Evolutionary conservation across 2,888 invertebrate species (phyloP).

Genomic region (Ganaspis brasiliensis): DNA sequence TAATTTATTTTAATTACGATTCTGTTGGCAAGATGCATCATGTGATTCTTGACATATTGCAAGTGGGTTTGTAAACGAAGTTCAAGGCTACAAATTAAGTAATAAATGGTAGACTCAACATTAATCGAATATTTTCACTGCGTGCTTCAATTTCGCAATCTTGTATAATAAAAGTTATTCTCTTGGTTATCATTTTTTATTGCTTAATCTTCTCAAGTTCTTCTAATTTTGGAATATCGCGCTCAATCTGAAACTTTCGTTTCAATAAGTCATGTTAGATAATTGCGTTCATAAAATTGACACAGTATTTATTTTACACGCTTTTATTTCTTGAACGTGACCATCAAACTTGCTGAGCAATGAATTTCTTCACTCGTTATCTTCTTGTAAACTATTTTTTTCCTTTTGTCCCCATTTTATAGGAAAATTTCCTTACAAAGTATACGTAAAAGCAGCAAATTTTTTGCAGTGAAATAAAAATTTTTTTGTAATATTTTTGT

Average conservation of each 20-base stretch:
- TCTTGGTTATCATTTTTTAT: neutral
- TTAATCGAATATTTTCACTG: conserved; percentile 17
- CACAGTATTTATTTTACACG: too few relatives aligned
- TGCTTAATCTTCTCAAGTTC: neutral
- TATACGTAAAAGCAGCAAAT: too few relatives aligned
- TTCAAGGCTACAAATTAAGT: conserved; percentile 33
- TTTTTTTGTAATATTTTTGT: too few relatives aligned
- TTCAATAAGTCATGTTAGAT: neutral
- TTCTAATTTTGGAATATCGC: neutral
- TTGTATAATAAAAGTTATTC: neutral
- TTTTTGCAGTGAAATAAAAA: too few relatives aligned
- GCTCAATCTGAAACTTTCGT: neutral
- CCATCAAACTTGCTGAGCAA: too few relatives aligned
- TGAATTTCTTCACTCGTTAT: too few relatives aligned
- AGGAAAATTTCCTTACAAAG: too few relatives aligned
- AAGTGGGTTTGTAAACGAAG: conserved; percentile 19
- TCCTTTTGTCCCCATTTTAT: too few relatives aligned
- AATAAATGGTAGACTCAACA: conserved; percentile 32
- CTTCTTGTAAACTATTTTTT: too few relatives aligned
- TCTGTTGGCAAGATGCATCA: neutral
- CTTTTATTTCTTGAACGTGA: too few relatives aligned
- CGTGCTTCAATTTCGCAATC: conserved; percentile 11
- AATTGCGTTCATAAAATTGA: neutral
- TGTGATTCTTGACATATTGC: conserved; percentile 13
- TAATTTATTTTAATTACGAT: conserved; percentile 31